Percentiles rank a stretch among this genome's conserved stretches.
phyloP scores from a whole-genome alignment of 1,140 invertebrate species.

The Propsilocerus akamusi region DNA sequence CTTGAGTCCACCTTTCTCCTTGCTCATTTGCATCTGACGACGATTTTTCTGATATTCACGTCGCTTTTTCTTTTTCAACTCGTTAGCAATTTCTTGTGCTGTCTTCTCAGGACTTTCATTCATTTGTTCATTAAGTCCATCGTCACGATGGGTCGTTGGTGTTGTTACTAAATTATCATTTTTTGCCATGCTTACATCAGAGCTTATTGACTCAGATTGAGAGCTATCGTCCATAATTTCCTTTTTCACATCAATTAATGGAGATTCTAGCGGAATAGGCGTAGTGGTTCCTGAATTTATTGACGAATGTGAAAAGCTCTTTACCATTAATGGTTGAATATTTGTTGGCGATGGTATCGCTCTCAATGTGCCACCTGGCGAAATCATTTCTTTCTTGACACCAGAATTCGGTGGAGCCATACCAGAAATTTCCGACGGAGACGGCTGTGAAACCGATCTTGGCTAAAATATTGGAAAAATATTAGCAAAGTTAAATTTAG shows the following conservation, averaged over 20 bases:
- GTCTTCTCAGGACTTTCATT: slow-evolving; percentile 22
- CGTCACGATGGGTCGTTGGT: slow-evolving; percentile 9
- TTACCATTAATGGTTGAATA: slow-evolving; percentile 18
- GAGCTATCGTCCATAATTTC: slow-evolving; percentile 37
- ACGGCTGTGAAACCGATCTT: background rate
- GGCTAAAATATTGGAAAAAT: background rate
- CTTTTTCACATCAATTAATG: slow-evolving; percentile 33
- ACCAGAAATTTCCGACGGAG: slow-evolving; percentile 7
- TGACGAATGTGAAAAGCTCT: slow-evolving; percentile 12
- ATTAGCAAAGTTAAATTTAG: background rate
- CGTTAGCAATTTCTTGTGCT: slow-evolving; percentile 25
- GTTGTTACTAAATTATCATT: slow-evolving; percentile 33
- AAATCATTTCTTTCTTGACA: slow-evolving; percentile 28
- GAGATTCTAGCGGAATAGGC: slow-evolving; percentile 10
- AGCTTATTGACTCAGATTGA: slow-evolving; percentile 32
- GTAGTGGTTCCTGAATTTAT: slow-evolving; percentile 6
- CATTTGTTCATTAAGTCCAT: slow-evolving; percentile 13
- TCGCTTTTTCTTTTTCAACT: slow-evolving; percentile 55
- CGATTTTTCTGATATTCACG: slow-evolving; percentile 70
- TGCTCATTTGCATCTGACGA: slow-evolving; percentile 35
- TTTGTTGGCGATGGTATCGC: slow-evolving; percentile 7
- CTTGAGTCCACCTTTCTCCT: slow-evolving; percentile 30
- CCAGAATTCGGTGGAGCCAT: slow-evolving; percentile 6
- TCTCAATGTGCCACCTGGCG: background rate
- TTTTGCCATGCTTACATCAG: slow-evolving; percentile 33